Evolutionary conservation across 92 coral and sea anemone genomes (phyloP).

Genomic region (Blastomussa wellsi): DNA sequence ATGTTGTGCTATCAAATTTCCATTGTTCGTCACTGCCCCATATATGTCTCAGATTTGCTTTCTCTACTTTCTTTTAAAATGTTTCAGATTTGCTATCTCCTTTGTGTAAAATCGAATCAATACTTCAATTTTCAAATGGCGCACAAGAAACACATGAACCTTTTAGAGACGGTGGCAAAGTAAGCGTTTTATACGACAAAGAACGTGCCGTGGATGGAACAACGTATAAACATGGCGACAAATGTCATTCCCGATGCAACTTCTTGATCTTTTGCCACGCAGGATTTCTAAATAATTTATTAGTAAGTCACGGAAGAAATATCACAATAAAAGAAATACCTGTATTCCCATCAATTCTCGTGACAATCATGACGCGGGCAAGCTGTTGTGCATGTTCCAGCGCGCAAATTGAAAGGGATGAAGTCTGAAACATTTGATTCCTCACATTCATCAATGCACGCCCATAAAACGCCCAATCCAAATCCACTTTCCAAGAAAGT

Average conservation of each 20-base stretch:
- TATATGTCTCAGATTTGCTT: not conserved
- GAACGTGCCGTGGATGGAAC: not conserved
- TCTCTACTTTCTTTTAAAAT: too few relatives aligned
- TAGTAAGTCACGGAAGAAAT: conserved; percentile 4
- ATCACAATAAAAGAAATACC: not conserved
- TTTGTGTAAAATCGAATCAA: not conserved
- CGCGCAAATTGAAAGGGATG: not conserved
- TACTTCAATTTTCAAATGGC: not conserved
- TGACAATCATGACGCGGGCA: not conserved
- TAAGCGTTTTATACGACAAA: not conserved
- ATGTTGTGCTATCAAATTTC: not conserved
- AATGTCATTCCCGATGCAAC: conserved; percentile 7
- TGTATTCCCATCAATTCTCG: not conserved
- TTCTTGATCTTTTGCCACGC: conserved; percentile 59
- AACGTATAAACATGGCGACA: not conserved
- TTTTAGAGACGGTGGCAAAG: not conserved
- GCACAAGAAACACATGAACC: not conserved
- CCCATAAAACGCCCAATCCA: not conserved
- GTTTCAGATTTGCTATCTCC: not conserved
- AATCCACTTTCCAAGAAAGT: not conserved
- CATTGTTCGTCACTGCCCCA: not conserved
- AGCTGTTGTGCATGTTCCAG: not conserved
- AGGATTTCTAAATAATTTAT: conserved; percentile 53
- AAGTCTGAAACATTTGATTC: not conserved
- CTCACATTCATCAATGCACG: not conserved